These are phyloP conservation scores for Myocastor coypus DNA, from an alignment of 2,113 vertebrate species.

Conservation along the genomic window DNA sequence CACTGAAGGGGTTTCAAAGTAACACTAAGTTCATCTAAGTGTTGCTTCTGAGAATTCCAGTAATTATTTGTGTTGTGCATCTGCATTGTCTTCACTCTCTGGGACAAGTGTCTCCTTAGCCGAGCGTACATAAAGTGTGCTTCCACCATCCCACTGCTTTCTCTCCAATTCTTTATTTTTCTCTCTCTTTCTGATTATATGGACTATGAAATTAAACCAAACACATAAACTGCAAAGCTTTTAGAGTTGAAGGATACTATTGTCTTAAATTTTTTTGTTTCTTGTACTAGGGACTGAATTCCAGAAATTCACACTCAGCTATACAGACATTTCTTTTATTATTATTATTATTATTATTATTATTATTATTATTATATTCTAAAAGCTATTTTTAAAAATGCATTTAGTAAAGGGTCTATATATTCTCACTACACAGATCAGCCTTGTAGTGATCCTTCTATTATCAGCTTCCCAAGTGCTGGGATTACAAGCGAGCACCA, in stretches of 20 bases:
- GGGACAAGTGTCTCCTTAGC: background rate
- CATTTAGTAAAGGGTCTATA: too few species aligned
- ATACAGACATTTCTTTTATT: background rate
- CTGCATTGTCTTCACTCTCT: background rate
- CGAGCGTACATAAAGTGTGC: background rate
- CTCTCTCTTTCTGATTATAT: slow-evolving; percentile 17
- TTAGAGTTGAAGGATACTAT: background rate
- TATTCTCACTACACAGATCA: too few species aligned
- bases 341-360: background rate
- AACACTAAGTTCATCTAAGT: background rate
- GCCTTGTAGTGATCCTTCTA: too few species aligned
- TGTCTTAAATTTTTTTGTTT: slow-evolving; percentile 35
- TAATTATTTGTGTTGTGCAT: background rate
- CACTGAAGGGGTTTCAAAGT: background rate
- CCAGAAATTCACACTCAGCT: background rate
- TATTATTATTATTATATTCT: background rate
- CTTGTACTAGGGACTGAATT: background rate
- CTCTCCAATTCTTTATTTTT: background rate
- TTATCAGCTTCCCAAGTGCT: too few species aligned
- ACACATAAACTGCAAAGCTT: background rate
- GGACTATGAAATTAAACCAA: slow-evolving; percentile 14
- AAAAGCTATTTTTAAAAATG: too few species aligned
- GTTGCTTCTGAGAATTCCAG: background rate
- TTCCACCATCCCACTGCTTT: background rate
- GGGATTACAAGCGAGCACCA: too few species aligned